phyloP scores from a whole-genome alignment of 2,888 invertebrate species.

The Trichogramma evanescens region DNA sequence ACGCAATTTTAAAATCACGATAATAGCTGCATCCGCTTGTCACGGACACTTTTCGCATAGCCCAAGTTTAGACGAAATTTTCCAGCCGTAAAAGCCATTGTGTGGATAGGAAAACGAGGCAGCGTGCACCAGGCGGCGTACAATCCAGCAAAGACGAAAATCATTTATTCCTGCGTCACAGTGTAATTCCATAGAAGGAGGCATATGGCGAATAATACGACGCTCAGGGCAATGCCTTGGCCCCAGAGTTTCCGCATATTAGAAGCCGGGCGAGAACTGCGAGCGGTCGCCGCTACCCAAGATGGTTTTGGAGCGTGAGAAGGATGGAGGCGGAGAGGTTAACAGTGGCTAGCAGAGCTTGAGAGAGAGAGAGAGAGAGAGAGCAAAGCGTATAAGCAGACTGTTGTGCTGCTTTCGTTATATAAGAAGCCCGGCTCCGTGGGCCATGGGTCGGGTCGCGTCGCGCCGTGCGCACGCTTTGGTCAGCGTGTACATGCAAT shows the following conservation, averaged over 20 bases:
- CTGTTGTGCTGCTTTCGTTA: too few relatives aligned
- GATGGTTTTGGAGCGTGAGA: conserved; percentile 20
- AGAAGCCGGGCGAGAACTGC: too few relatives aligned
- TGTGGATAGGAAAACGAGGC: neutral
- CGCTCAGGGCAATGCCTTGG: conserved; percentile 29
- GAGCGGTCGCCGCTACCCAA: conserved; percentile 14
- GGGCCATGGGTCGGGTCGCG: too few relatives aligned
- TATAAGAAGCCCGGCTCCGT: too few relatives aligned
- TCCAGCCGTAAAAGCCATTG: neutral
- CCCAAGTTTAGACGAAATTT: neutral
- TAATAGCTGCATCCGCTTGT: neutral
- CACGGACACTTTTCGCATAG: neutral
- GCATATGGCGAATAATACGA: conserved; percentile 45
- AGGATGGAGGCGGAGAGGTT: neutral
- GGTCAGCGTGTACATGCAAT: conserved; percentile 37
- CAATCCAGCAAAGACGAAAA: conserved; percentile 5
- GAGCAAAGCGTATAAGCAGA: too few relatives aligned
- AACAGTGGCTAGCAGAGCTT: too few relatives aligned
- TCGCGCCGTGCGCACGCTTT: too few relatives aligned
- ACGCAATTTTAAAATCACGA: too few relatives aligned
- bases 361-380: too few relatives aligned
- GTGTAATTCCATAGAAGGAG: conserved; percentile 24
- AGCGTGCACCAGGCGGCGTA: neutral
- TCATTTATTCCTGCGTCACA: conserved; percentile 11
- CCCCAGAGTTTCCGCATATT: neutral